Evolutionary conservation across 2,888 invertebrate species (phyloP).

Genomic region (Branchinecta sandiegonensis): DNA sequence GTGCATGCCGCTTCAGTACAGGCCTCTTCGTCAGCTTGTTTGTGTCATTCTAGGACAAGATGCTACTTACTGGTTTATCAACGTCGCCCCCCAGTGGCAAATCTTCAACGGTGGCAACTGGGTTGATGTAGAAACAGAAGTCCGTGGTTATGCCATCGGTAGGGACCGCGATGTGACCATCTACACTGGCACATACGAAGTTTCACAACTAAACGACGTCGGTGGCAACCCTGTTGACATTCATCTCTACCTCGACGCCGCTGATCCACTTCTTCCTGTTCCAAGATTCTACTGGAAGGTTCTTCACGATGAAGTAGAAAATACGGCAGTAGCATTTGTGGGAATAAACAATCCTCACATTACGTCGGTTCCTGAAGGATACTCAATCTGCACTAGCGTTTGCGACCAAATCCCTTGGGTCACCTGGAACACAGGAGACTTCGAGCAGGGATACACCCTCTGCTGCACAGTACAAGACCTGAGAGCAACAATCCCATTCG

Average conservation of each 20-base stretch:
- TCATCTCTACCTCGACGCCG: slow-evolving; percentile 37
- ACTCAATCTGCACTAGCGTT: slow-evolving; percentile 41
- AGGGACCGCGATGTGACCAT: slow-evolving; percentile 28
- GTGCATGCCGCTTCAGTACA: too few species aligned
- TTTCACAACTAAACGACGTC: slow-evolving; percentile 41
- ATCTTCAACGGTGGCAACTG: slow-evolving; percentile 46
- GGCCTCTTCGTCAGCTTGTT: too few species aligned
- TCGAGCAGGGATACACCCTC: slow-evolving; percentile 22
- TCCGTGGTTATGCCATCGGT: slow-evolving; percentile 17
- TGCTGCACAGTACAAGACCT: slow-evolving; percentile 24
- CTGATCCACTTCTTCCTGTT: slow-evolving; percentile 39
- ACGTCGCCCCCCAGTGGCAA: slow-evolving; percentile 53
- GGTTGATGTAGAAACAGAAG: slow-evolving; percentile 31
- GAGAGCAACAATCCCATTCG: slow-evolving; percentile 20
- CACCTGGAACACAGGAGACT: slow-evolving; percentile 2
- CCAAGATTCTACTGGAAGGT: slow-evolving; percentile 46
- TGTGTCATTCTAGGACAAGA: slow-evolving; percentile 36
- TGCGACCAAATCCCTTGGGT: slow-evolving; percentile 39
- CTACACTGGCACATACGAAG: slow-evolving; percentile 45
- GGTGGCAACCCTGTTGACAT: slow-evolving; percentile 32
- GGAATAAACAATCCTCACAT: slow-evolving; percentile 46
- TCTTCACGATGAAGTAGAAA: slow-evolving; percentile 40
- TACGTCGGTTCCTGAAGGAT: background rate
- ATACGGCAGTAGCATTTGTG: slow-evolving; percentile 44
- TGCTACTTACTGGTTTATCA: slow-evolving; percentile 47